A percentile compares a stretch with the other conserved stretches of the same genome.
phyloP scores from a whole-genome alignment of 2,113 vertebrate genomes.

The Bombycilla garrulus region DNA sequence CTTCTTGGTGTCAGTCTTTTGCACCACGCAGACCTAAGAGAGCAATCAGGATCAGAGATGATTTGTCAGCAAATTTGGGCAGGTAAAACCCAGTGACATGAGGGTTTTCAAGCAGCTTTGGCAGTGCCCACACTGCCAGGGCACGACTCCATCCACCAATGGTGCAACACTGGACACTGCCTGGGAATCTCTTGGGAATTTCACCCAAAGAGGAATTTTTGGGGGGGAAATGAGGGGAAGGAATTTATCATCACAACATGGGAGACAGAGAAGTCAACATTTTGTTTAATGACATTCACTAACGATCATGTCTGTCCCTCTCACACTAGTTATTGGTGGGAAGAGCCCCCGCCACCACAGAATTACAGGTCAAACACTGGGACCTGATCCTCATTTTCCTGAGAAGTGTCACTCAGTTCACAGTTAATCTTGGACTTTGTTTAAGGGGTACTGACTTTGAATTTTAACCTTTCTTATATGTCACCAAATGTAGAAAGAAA shows the following conservation, averaged over 20 bases:
- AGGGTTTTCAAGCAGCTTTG: not conserved
- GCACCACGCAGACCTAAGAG: slow-evolving; percentile 92
- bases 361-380: not conserved
- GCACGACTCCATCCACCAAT: not conserved
- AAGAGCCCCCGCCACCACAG: not conserved
- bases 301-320: not conserved
- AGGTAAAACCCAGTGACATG: accelerated
- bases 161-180: not conserved
- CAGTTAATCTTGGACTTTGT: not conserved
- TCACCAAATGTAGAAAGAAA: not conserved
- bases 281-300: not conserved
- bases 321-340: not conserved
- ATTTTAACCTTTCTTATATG: not conserved
- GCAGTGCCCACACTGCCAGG: not conserved
- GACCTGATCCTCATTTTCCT: not conserved
- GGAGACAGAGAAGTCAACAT: not conserved
- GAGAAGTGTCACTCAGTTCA: not conserved
- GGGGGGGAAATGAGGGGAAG: not conserved
- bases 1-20: slow-evolving; percentile 97
- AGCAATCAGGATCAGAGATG: not conserved
- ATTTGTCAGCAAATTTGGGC: not conserved
- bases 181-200: not conserved
- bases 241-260: not conserved
- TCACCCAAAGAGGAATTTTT: not conserved
- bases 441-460: not conserved